phyloP scores from a whole-genome alignment of 2,888 invertebrate genomes.

The Polyommatus iphigenia region DNA sequence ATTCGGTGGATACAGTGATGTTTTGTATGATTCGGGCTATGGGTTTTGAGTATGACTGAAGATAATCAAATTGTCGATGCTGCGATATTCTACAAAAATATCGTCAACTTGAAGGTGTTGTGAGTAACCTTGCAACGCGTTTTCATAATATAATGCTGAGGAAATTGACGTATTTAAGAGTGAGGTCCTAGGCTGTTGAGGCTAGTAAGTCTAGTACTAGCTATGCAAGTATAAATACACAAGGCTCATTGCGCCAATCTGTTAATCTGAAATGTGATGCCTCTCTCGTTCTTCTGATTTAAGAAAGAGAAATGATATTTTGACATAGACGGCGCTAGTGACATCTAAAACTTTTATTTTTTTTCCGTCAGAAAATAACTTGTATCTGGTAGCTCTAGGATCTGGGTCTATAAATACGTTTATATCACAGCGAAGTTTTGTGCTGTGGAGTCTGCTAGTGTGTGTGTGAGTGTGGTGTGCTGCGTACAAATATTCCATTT shows the following conservation, averaged over 20 bases:
- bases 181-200: neutral
- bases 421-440: neutral
- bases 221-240: neutral
- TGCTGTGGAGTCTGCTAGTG: constrained; percentile 42
- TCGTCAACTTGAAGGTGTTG: neutral
- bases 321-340: too few species aligned
- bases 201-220: neutral
- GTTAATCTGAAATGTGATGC: neutral
- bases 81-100: neutral
- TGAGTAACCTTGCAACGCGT: neutral
- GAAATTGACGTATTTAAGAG: neutral
- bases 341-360: too few species aligned
- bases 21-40: constrained; percentile 4
- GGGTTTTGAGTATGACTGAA: neutral
- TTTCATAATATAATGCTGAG: neutral
- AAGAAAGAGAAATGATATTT: neutral
- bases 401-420: neutral
- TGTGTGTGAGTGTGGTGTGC: constrained; percentile 42
- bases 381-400: neutral
- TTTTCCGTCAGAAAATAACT: neutral
- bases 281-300: neutral
- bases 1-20: neutral
- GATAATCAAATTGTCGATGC: neutral
- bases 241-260: neutral
- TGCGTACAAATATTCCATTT: constrained; percentile 61